Conservation (phyloP, 2,797 vertebrate species). For the Staurois parvus region DNA sequence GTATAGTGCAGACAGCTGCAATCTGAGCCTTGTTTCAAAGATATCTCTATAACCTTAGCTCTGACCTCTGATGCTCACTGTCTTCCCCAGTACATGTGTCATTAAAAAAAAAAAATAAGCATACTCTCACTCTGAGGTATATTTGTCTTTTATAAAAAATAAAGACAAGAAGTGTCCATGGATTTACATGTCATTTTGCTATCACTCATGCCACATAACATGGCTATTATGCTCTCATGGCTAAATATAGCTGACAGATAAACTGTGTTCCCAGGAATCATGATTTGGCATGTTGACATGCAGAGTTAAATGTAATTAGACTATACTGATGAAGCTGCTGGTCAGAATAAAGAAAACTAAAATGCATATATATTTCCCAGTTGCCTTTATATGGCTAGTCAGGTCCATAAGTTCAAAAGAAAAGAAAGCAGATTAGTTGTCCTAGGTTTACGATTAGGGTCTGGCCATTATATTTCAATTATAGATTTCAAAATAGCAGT, state of each 20-base stretch:
- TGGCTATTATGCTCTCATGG: neutral
- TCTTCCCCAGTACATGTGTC: neutral
- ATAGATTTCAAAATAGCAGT: too few relatives aligned
- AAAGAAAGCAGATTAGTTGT: too few relatives aligned
- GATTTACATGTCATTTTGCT: conserved; percentile 31
- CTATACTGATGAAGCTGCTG: neutral
- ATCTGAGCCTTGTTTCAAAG: conserved; percentile 55
- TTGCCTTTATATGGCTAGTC: too few relatives aligned
- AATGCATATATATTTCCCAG: too few relatives aligned
- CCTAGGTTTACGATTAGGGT: too few relatives aligned
- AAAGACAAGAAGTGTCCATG: neutral
- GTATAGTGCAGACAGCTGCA: conserved; percentile 66
- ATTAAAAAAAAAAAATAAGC: conserved; percentile 10
- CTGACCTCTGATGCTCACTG: conserved; percentile 58
- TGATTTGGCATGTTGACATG: neutral
- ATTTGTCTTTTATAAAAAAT: conserved; percentile 1
- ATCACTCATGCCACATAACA: neutral
- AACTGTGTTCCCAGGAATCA: neutral
- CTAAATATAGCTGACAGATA: conserved; percentile 23
- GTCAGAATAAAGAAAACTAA: neutral
- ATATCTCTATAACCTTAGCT: conserved; percentile 58
- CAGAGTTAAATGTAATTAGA: conserved; percentile 3
- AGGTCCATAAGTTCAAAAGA: too few relatives aligned
- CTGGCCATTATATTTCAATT: too few relatives aligned
- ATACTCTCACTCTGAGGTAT: neutral